Evolutionary conservation across 2,888 invertebrate genomes (phyloP), one percentile per base, ranked within the genome.

Genomic region (Trachelus tabidus): DNA sequence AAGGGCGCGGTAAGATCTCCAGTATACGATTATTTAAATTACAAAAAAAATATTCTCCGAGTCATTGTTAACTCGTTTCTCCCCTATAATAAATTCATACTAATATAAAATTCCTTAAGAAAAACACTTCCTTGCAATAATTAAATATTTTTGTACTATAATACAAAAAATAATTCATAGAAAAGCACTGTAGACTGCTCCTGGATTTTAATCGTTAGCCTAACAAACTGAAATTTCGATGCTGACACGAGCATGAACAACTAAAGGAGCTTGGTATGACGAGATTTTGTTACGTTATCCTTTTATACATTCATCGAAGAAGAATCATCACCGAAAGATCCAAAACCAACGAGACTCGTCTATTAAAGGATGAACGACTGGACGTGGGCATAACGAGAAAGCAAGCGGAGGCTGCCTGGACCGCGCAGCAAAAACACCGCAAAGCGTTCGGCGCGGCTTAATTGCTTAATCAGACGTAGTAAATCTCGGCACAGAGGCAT

Each of bases 381-480:
- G 81, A 30, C 35, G 80, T 74, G 79, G 83, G 82, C 82, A 81
- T 85, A 86, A 87, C 86, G 85, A 88, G 84, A 83, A 83, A 82
- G 56, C 71, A 71, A 76, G 77, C 79, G 81, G 83, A 77, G 82
- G 81, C 83, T 79, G 77, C 79, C 40, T 82, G 73, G 79, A 75
- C 76, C 79, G 37, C 75, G 71, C 1, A 76, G 81, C 83, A 86
- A 87, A 88, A 87, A 87, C 85, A 77, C 82, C 83, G 83, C 82
- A 79, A 83, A 84, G 79, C 83, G 79, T 81, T 80, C 81, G 76
- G 83, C 79, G 82, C 82, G 80, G 84, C 83, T 90, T 90, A 90
- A 90, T 90, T 90, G 89, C 90, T 89, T 89, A 90, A 90, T 90
- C 89, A 89, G 88, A 90, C 90, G 88, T 87, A 87, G 89, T 90